Evolutionary conservation across 2,113 vertebrate genomes (phyloP).

Genomic region (Parotia lawesii): DNA sequence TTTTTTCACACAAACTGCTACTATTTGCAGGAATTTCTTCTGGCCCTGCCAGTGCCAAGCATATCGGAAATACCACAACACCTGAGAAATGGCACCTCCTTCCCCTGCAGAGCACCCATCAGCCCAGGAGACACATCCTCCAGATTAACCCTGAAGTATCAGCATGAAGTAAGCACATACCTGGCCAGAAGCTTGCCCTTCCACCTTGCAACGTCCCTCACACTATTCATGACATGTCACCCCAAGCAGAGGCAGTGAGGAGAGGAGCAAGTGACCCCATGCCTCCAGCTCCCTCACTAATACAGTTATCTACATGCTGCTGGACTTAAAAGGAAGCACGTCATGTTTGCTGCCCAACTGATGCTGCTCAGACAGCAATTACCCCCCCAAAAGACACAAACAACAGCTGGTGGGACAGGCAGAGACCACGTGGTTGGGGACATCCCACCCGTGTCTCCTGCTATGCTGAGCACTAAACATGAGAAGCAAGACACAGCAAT

Average conservation of each 20-base stretch:
- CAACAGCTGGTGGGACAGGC: not conserved
- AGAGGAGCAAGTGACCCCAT: not conserved
- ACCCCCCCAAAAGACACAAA: not conserved
- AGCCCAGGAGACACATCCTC: not conserved
- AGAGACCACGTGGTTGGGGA: fast-evolving
- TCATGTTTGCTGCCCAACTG: not conserved
- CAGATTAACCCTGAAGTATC: not conserved
- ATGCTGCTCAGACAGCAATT: not conserved
- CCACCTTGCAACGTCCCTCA: not conserved
- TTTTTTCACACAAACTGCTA: not conserved
- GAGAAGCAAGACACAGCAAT: not conserved
- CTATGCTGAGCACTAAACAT: fast-evolving
- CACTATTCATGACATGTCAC: not conserved
- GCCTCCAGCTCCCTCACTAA: not conserved
- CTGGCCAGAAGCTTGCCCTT: not conserved
- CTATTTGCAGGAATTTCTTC: not conserved
- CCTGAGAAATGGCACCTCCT: not conserved
- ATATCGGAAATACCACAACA: not conserved
- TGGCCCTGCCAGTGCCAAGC: not conserved
- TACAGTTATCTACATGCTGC: not conserved
- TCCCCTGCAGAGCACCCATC: not conserved
- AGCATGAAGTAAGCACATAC: not conserved
- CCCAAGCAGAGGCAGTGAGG: fast-evolving
- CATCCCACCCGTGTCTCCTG: not conserved
- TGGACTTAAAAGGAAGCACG: not conserved